Evolutionary conservation across 2,888 invertebrate genomes (phyloP).

Genomic region (Drosophila histrio): DNA sequence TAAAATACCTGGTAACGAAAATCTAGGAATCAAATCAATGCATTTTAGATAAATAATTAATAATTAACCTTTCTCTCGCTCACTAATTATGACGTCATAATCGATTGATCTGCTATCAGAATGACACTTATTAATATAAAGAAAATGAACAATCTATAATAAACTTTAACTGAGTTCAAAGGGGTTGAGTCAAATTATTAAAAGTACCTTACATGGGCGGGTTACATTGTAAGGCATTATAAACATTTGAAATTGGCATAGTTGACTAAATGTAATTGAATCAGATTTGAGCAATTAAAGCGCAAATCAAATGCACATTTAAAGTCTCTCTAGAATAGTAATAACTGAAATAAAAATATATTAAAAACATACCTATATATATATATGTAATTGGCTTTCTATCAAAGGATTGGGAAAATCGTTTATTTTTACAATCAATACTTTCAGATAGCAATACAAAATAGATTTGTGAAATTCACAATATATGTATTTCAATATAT

Average conservation of each 20-base stretch:
- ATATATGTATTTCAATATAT: background rate
- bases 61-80: too few relatives aligned
- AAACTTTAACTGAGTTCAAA: background rate
- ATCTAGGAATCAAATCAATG: too few relatives aligned
- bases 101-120: background rate
- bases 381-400: conserved; percentile 8
- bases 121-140: too few relatives aligned
- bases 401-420: conserved; percentile 15
- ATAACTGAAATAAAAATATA: background rate
- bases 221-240: background rate
- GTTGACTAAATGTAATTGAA: background rate
- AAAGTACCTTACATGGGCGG: background rate
- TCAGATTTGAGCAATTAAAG: conserved; percentile 1
- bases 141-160: too few relatives aligned
- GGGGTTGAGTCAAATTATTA: conserved; percentile 3
- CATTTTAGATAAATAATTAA: too few relatives aligned
- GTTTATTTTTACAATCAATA: conserved; percentile 11
- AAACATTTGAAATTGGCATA: background rate
- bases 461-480: background rate
- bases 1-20: too few relatives aligned
- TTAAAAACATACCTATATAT: background rate
- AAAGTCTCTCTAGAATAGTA: background rate
- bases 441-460: conserved; percentile 7
- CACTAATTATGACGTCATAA: too few relatives aligned
- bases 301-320: background rate